These are phyloP conservation scores for Sebastes itinus DNA, from an alignment of 2,797 vertebrate genomes.

Conservation along the genomic window DNA sequence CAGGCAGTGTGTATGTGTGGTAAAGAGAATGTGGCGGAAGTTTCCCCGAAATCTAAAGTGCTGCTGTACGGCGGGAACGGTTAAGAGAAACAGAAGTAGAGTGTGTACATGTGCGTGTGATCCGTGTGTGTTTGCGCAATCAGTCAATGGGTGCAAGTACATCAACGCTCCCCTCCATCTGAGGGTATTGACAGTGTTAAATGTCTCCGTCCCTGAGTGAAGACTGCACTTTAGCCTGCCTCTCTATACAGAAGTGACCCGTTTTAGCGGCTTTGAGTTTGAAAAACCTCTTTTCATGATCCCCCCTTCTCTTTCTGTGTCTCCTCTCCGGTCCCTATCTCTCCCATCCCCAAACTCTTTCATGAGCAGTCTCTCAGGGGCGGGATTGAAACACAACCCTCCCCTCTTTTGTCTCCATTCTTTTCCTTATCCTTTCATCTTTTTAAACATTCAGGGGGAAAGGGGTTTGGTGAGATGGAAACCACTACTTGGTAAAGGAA, in stretches of 20 bases:
- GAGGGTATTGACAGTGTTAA: constrained; percentile 63
- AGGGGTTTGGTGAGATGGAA: constrained; percentile 80
- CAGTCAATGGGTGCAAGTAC: constrained; percentile 55
- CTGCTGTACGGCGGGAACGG: background rate
- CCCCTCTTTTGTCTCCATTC: constrained; percentile 82
- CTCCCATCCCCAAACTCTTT: constrained; percentile 82
- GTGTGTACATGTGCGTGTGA: background rate
- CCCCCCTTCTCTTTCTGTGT: constrained; percentile 60
- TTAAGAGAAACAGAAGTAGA: background rate
- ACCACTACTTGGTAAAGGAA: constrained; percentile 78
- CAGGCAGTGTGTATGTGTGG: constrained; percentile 8
- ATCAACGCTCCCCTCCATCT: constrained; percentile 50
- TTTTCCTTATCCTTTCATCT: constrained; percentile 87
- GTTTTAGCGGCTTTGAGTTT: constrained; percentile 66
- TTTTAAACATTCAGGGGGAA: constrained; percentile 82
- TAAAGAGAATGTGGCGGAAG: constrained; percentile 34
- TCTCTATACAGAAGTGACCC: constrained; percentile 69
- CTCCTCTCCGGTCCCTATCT: constrained; percentile 77
- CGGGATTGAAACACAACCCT: constrained; percentile 81
- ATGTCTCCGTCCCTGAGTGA: constrained; percentile 65
- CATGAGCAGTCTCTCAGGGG: constrained; percentile 81
- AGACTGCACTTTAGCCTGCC: constrained; percentile 66
- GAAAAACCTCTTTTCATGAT: constrained; percentile 76
- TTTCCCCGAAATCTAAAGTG: constrained; percentile 5
- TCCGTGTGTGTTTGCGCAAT: constrained; percentile 24